A percentile compares a stretch with the other conserved stretches of the same genome.
Conservation (phyloP, 1,140 invertebrate genomes). For the Drosophila willistoni region DNA sequence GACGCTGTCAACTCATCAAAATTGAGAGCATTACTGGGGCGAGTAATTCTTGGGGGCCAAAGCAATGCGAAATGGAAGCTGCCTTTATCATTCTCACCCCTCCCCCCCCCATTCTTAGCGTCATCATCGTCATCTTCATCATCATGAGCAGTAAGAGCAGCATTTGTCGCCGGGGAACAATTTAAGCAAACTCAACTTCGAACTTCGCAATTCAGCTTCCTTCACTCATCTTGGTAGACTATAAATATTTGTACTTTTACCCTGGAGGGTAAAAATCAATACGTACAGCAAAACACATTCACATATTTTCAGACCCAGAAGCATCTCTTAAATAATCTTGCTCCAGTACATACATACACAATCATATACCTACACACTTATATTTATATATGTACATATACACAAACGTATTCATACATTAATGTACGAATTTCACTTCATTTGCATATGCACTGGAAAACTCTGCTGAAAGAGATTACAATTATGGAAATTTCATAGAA, state of each 20-base stretch:
- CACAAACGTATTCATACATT: no score
- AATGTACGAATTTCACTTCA: neutral
- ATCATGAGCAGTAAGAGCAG: neutral
- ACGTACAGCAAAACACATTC: constrained; percentile 32
- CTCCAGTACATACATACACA: constrained; percentile 1
- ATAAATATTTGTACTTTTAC: constrained; percentile 56
- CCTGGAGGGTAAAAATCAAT: constrained; percentile 54
- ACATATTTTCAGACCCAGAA: constrained; percentile 38
- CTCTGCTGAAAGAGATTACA: neutral
- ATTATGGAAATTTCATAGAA: neutral
- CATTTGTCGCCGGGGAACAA: constrained; percentile 53
- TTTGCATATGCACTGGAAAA: constrained; percentile 6
- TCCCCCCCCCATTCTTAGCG: constrained; percentile 21
- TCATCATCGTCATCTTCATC: neutral
- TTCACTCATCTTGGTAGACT: constrained; percentile 39
- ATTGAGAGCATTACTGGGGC: neutral
- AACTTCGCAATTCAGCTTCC: constrained; percentile 19
- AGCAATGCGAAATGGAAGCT: constrained; percentile 10
- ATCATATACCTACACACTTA: neutral
- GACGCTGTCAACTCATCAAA: constrained; percentile 18
- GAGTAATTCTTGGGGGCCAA: neutral
- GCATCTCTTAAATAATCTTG: constrained; percentile 11
- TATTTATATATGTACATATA: neutral
- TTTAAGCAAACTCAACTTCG: constrained; percentile 45
- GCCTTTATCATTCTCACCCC: constrained; percentile 14